Percentiles rank a stretch among this genome's conserved stretches.
These are phyloP conservation scores for Ictidomys tridecemlineatus DNA, from an alignment of 2,113 vertebrate species.

Conservation along the genomic window DNA sequence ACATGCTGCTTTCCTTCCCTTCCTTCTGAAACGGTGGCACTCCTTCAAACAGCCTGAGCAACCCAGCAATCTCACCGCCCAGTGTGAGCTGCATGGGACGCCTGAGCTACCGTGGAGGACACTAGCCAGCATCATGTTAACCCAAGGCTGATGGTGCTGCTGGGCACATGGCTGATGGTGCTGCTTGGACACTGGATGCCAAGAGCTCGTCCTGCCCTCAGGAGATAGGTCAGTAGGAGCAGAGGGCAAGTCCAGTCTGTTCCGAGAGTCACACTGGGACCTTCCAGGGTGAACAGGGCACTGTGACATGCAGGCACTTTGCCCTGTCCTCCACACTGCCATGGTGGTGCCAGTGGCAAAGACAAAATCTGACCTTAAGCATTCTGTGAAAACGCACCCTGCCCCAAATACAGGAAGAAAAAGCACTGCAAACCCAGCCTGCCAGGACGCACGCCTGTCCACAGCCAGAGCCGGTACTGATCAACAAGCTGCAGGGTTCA, in stretches of 20 bases:
- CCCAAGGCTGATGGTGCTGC: too few species aligned
- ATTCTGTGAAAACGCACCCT: neutral
- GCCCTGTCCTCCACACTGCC: too few species aligned
- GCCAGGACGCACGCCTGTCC: accelerated
- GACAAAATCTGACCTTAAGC: neutral
- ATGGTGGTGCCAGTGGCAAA: neutral
- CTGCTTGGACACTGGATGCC: too few species aligned
- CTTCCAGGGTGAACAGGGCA: neutral
- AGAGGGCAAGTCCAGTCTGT: neutral
- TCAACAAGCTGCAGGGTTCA: accelerated
- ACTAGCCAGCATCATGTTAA: neutral
- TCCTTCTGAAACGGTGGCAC: neutral
- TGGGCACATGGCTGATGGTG: accelerated
- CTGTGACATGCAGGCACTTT: accelerated
- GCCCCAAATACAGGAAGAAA: accelerated
- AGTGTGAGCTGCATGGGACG: accelerated
- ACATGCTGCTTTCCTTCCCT: too few species aligned
- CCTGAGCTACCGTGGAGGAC: accelerated
- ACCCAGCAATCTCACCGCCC: neutral
- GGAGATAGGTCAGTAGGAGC: accelerated
- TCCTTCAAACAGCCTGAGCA: neutral
- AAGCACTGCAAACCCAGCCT: neutral
- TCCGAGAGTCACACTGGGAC: neutral
- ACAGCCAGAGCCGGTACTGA: neutral
- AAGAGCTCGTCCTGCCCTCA: neutral